These are phyloP conservation scores for Carapus acus DNA, from an alignment of 2,797 vertebrate genomes.

Conservation along the genomic window DNA sequence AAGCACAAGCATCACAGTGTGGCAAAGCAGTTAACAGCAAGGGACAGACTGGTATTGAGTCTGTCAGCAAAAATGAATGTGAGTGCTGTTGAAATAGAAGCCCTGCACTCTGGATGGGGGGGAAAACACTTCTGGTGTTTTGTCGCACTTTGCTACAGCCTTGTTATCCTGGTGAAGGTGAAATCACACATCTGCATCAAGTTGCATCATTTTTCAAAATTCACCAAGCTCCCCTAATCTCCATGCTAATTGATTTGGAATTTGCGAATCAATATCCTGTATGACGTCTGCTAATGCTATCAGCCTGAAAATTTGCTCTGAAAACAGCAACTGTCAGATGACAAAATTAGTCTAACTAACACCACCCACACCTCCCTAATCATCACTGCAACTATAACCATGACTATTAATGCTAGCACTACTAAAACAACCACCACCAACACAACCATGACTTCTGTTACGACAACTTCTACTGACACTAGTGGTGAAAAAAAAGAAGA, in stretches of 20 bases:
- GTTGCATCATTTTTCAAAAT: conserved; percentile 25
- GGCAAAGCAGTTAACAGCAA: conserved; percentile 25
- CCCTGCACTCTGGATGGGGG: conserved; percentile 29
- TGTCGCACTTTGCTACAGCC: conserved; percentile 17
- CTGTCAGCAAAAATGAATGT: conserved; percentile 51
- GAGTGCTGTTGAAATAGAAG: conserved; percentile 38
- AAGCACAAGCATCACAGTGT: conserved; percentile 11
- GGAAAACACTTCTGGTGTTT: conserved; percentile 18
- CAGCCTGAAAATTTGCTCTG: conserved; percentile 31
- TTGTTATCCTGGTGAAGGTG: conserved; percentile 16
- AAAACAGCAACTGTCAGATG: conserved; percentile 21
- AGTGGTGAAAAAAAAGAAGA: too few species aligned
- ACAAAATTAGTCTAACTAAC: too few species aligned
- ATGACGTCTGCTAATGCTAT: conserved; percentile 14
- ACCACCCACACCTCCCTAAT: too few species aligned
- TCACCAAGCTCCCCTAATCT: conserved; percentile 2
- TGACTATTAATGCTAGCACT: too few species aligned
- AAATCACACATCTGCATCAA: conserved; percentile 21
- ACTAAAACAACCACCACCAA: too few species aligned
- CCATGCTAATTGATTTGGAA: conserved; percentile 16
- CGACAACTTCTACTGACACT: too few species aligned
- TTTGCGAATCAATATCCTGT: conserved; percentile 21
- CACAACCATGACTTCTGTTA: too few species aligned
- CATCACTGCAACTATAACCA: too few species aligned
- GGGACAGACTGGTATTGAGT: conserved; percentile 34